Evolutionary conservation across 2,888 invertebrate genomes (phyloP).

Genomic region (Chloromyia formosa): DNA sequence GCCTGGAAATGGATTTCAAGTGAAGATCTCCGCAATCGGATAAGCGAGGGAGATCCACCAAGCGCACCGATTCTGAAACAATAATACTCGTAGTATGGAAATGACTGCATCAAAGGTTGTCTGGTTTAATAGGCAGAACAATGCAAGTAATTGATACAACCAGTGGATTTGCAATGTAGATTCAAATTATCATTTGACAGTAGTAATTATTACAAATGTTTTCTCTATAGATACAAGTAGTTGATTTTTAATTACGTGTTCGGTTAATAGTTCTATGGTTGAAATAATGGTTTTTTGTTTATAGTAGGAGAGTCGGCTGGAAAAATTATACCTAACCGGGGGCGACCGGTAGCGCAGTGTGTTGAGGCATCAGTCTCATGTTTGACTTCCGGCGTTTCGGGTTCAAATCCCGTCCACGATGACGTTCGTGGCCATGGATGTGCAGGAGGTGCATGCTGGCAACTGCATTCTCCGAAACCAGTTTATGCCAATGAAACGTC

Average conservation of each 20-base stretch:
- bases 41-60: constrained; percentile 1
- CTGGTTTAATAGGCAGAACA: constrained; percentile 28
- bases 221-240: not conserved
- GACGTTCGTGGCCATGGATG: no score
- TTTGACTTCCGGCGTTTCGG: no score
- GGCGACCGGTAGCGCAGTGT: no score
- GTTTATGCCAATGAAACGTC: no score
- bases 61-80: not conserved
- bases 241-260: not conserved
- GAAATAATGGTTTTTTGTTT: no score
- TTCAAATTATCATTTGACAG: constrained; percentile 19
- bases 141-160: constrained; percentile 30
- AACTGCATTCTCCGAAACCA: no score
- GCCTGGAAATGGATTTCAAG: constrained; percentile 5
- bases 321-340: no score
- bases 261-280: not conserved
- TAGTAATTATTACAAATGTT: constrained; percentile 21
- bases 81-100: not conserved
- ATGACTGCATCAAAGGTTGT: not conserved
- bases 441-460: no score
- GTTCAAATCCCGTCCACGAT: no score
- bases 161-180: not conserved
- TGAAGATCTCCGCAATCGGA: constrained; percentile 24
- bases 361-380: no score
- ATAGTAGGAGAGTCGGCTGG: no score